These are phyloP conservation scores for Macrostomum lignano DNA, from an alignment of 1,140 invertebrate species.

Conservation along the genomic window DNA sequence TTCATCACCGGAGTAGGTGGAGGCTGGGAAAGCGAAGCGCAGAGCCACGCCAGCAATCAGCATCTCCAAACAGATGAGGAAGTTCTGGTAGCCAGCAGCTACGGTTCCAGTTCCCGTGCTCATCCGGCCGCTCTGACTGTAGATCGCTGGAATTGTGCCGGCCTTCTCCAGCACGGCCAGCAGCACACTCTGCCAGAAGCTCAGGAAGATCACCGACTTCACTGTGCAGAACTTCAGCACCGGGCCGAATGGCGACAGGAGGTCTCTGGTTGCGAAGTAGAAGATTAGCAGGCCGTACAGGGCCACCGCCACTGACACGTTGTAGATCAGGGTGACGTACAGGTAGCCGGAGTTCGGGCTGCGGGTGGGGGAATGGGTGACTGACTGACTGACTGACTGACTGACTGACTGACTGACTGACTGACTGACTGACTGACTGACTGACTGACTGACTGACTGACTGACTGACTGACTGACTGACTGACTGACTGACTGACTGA, in stretches of 20 bases:
- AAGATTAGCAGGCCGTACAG: constrained; percentile 89
- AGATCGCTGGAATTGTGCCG: constrained; percentile 60
- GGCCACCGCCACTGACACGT: constrained; percentile 77
- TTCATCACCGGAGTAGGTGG: no score
- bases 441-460: no score
- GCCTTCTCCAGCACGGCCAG: constrained; percentile 83
- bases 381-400: no score
- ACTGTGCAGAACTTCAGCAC: constrained; percentile 95
- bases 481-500: no score
- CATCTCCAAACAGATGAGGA: constrained; percentile 98
- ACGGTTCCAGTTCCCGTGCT: constrained; percentile 56
- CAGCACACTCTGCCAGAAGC: constrained; percentile 98
- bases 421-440: no score
- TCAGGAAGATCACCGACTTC: constrained; percentile 94
- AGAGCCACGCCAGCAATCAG: constrained; percentile 75
- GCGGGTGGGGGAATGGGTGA: no score
- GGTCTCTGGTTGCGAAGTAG: constrained; percentile 79
- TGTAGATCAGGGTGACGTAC: constrained; percentile 92
- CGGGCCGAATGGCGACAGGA: constrained; percentile 80
- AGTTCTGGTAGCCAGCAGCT: constrained; percentile 95
- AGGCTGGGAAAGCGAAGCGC: constrained; percentile 64
- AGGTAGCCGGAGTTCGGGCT: constrained; percentile 90
- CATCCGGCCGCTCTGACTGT: no score
- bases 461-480: no score
- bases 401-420: no score